Evolutionary conservation across 2,797 vertebrate genomes (phyloP).

Genomic region (Typhlichthys eigenmanni): DNA sequence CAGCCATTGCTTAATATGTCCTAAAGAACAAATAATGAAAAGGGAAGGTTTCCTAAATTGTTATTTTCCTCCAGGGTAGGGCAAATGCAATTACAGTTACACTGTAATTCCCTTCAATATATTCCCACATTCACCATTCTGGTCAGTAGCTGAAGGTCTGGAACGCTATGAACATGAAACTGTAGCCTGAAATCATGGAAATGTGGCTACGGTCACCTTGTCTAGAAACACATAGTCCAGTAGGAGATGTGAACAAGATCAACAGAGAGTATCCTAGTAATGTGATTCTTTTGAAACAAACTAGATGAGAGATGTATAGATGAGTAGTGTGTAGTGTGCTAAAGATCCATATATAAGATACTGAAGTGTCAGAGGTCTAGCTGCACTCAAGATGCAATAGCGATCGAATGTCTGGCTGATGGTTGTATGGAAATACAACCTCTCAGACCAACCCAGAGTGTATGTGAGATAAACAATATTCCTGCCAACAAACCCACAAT

Average conservation of each 20-base stretch:
- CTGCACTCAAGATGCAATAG: not conserved
- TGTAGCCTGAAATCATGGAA: slow-evolving; percentile 41
- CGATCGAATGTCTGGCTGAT: slow-evolving; percentile 7
- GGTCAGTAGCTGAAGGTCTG: slow-evolving; percentile 24
- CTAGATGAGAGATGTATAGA: not conserved
- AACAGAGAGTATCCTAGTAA: not conserved
- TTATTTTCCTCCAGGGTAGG: slow-evolving; percentile 37
- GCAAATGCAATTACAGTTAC: slow-evolving; percentile 28
- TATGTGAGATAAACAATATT: slow-evolving; percentile 19
- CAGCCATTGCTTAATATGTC: slow-evolving; percentile 13
- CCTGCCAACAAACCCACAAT: not conserved
- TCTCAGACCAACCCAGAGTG: not conserved
- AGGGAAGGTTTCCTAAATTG: slow-evolving; percentile 53
- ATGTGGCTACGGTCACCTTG: slow-evolving; percentile 31
- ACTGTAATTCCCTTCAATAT: no score
- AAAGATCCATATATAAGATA: not conserved
- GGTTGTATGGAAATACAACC: slow-evolving; percentile 6
- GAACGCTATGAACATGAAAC: slow-evolving; percentile 18
- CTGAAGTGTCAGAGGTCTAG: not conserved
- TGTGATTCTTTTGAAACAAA: not conserved
- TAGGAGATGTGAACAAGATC: not conserved
- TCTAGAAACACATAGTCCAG: slow-evolving; percentile 20
- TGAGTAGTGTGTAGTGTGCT: not conserved
- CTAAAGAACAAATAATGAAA: slow-evolving; percentile 56
- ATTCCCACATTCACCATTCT: slow-evolving; percentile 51